A percentile compares a stretch with the other conserved stretches of the same genome.
phyloP scores from a whole-genome alignment of 2,113 vertebrate genomes.

The Capreolus pygargus region DNA sequence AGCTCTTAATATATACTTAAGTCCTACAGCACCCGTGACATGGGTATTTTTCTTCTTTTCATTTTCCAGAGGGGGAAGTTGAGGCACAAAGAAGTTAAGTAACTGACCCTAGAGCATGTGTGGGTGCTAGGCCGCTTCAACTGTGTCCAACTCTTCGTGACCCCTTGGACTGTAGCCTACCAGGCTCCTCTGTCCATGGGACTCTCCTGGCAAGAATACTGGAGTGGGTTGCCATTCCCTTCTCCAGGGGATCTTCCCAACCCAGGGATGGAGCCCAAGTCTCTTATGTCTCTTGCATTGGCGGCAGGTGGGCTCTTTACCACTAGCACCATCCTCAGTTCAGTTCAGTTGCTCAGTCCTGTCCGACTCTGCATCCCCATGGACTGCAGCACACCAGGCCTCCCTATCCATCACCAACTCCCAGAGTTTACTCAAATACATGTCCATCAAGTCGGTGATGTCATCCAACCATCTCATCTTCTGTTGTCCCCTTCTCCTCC shows the following conservation, averaged over 20 bases:
- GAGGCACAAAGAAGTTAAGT: not conserved
- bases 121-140: not conserved
- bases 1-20: not conserved
- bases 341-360: not conserved
- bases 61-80: not conserved
- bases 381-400: not conserved
- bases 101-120: not conserved
- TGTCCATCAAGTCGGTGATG: not conserved
- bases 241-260: not conserved
- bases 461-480: not conserved
- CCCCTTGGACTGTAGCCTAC: not conserved
- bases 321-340: not conserved
- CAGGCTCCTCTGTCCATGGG: not conserved
- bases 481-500: not conserved
- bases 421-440: not conserved
- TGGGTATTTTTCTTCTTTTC: not conserved
- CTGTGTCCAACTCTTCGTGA: not conserved
- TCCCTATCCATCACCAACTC: not conserved
- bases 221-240: not conserved
- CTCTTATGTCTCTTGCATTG: not conserved
- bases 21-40: not conserved
- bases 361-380: not conserved
- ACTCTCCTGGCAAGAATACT: not conserved
- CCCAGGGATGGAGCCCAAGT: not conserved
- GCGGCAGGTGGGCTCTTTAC: not conserved